A percentile compares a stretch with the other conserved stretches of the same genome.
Conservation (phyloP, 2,113 vertebrate species). For the Bos taurus region ARS-UCD2.0 NC_037354.1:19697501-19698000, state of each 20-base stretch:
- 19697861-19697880: not conserved
- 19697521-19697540: constrained; percentile 1
- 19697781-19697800: not conserved
- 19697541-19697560: not conserved
- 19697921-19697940: not conserved
- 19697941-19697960: not conserved
- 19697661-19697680: not conserved
- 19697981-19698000: not conserved
- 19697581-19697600: not conserved
- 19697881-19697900: constrained; percentile 29
- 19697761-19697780: constrained; percentile 45
- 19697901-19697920: not conserved
- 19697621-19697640: not conserved
- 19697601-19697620: not conserved
- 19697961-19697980: not conserved
- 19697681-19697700: constrained; percentile 26
- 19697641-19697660: not conserved
- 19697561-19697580: not conserved
- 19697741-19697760: constrained; percentile 2
- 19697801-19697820: constrained; percentile 1
- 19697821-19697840: constrained; percentile 13
- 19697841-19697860: not conserved
- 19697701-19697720: not conserved
- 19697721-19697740: constrained; percentile 31
- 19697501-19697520: not conserved